Evolutionary conservation across 2,113 vertebrate species (phyloP), one percentile per base, ranked within the genome.

Genomic region (Glaucomys volans): DNA sequence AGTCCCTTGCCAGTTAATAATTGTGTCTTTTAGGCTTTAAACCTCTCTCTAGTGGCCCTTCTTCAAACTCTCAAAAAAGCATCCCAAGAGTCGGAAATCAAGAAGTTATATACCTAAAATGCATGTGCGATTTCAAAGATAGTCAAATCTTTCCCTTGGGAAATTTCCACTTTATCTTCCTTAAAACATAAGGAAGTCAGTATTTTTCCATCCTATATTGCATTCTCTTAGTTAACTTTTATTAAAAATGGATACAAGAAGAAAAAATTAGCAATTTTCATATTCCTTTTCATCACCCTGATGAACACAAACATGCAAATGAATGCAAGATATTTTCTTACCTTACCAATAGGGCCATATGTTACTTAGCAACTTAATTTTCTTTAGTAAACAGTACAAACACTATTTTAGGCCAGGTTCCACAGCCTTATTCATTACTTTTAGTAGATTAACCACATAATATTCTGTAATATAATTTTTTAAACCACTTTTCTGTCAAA

Each of bases 321-420:
- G 52, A 77, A 87, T 17, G 82, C n/a, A 88, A 93, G 69, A 74
- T 50, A 40, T 11, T 81, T 86, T 95, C 14, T 84, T 30, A 88
- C n/a, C 64, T 57, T 76, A 94, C 84, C 92, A 74, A 69, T n/a
- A 87, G 30, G 12, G 35, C 4, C 17, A 30, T 54, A 74, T 57
- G 13, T 71, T 92, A 90, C 59, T 90, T 52, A 90, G 35, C 6
- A 95, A 52, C 10, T 95, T 82, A 88, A 28, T 83, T 74, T 88
- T 82, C 50, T 76, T 94, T 74, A 86, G 67, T 35, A 87, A 74
- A 80, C 24, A 86, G 81, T 62, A 90, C 0, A 8, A 91, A 93
- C 37, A 72, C 26, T 76, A 64, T 40, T 86, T 14, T 77, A 90
- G 40, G 40, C 30, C 69, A 96, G 69, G 74, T 87, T 85, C 82